These are phyloP conservation scores for Phyto melanocephala DNA, from an alignment of 2,888 invertebrate species.

Conservation along the genomic window DNA sequence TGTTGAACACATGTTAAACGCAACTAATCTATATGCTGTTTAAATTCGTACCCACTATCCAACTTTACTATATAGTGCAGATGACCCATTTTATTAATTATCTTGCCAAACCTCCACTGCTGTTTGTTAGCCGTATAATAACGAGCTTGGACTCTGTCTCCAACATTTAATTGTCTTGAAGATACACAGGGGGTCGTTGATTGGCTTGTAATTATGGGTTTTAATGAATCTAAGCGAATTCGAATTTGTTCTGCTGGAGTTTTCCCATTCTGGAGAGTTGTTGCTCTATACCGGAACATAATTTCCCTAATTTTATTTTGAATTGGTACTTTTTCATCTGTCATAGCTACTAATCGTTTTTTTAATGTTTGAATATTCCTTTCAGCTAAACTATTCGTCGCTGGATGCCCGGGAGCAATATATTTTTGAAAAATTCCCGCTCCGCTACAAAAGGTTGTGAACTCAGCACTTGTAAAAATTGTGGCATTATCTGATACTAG, in stretches of 20 bases:
- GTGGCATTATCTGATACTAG: not conserved
- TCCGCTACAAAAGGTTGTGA: not conserved
- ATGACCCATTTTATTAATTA: conserved; percentile 11
- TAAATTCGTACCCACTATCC: not conserved
- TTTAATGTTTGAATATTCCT: not conserved
- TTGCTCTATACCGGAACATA: not conserved
- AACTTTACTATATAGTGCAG: not conserved
- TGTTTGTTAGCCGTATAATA: no score
- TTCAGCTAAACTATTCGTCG: not conserved
- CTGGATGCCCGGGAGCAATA: not conserved
- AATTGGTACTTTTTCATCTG: not conserved
- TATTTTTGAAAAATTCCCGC: not conserved
- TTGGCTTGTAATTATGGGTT: not conserved
- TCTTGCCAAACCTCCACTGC: no score
- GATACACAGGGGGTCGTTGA: not conserved
- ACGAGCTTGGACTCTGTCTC: no score
- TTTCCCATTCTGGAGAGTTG: not conserved
- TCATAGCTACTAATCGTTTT: not conserved
- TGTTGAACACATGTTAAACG: not conserved
- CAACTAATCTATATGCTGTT: not conserved
- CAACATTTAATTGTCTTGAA: no score
- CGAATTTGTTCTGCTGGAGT: not conserved
- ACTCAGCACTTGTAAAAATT: not conserved
- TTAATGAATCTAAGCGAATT: not conserved
- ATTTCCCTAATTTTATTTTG: not conserved